Conservation (phyloP, 2,888 invertebrate species). For the Nezara viridula region DNA sequence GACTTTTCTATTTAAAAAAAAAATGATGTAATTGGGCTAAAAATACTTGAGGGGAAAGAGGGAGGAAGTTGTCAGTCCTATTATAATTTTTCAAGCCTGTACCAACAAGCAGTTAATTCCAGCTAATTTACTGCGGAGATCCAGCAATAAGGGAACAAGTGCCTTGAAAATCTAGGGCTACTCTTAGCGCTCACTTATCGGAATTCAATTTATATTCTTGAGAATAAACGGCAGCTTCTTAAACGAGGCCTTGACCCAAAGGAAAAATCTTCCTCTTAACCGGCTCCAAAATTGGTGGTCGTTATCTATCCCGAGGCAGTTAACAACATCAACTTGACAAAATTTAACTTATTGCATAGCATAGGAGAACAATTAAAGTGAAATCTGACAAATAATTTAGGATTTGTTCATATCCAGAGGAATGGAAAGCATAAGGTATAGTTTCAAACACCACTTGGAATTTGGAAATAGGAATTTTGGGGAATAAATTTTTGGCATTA, state of each 20-base stretch:
- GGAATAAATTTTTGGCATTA: no score
- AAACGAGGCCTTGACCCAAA: neutral
- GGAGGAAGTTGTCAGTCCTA: no score
- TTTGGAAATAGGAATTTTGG: no score
- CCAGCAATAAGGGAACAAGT: neutral
- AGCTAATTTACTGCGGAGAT: neutral
- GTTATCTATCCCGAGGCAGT: neutral
- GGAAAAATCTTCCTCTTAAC: neutral
- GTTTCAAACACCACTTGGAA: no score
- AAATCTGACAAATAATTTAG: no score
- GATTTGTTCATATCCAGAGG: no score
- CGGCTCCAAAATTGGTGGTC: neutral
- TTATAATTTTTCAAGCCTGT: neutral
- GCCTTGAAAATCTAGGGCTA: neutral
- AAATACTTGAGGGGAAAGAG: no score
- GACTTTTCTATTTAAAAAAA: no score
- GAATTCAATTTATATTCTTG: slow-evolving; percentile 16
- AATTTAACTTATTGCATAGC: neutral
- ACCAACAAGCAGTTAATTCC: neutral
- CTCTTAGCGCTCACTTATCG: neutral
- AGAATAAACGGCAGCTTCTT: neutral
- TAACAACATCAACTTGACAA: neutral
- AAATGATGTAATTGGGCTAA: no score
- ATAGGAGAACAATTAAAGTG: no score
- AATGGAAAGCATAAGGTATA: no score